phyloP scores from a whole-genome alignment of 2,797 vertebrate species.

The Triplophysa bombifrons region DNA sequence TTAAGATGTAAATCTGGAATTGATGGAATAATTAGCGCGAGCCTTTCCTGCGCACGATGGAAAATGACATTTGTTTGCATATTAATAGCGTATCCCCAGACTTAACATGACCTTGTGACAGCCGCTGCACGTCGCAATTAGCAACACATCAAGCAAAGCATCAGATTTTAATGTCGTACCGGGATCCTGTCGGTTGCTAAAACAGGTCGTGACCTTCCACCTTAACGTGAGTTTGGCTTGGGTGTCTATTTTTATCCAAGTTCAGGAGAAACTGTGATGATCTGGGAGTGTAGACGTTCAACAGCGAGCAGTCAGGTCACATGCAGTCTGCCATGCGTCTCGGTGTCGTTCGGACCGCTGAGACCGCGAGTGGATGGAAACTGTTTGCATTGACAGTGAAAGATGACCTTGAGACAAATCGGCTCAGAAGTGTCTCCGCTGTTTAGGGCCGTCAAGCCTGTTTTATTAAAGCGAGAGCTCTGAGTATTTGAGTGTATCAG shows the following conservation, averaged over 20 bases:
- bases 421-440: neutral
- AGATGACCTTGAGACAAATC: constrained; percentile 27
- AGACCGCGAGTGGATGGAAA: neutral
- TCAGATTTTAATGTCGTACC: constrained; percentile 45
- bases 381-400: constrained; percentile 26
- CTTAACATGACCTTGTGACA: constrained; percentile 64
- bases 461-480: constrained; percentile 20
- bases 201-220: constrained; percentile 27
- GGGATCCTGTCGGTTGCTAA: neutral
- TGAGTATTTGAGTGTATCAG: constrained; percentile 11
- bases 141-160: constrained; percentile 60
- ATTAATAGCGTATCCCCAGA: constrained; percentile 63
- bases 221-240: constrained; percentile 4
- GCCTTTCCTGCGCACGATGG: constrained; percentile 48
- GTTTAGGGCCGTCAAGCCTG: constrained; percentile 14
- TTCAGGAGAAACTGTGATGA: constrained; percentile 19
- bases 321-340: constrained; percentile 34
- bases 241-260: constrained; percentile 2
- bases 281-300: constrained; percentile 23
- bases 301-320: constrained; percentile 43
- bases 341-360: neutral
- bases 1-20: constrained; percentile 67
- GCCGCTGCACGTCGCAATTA: constrained; percentile 59
- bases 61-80: constrained; percentile 67
- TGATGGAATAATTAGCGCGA: constrained; percentile 66